Conservation (phyloP, 2,113 vertebrate genomes). For the Menidia beryllina region DNA sequence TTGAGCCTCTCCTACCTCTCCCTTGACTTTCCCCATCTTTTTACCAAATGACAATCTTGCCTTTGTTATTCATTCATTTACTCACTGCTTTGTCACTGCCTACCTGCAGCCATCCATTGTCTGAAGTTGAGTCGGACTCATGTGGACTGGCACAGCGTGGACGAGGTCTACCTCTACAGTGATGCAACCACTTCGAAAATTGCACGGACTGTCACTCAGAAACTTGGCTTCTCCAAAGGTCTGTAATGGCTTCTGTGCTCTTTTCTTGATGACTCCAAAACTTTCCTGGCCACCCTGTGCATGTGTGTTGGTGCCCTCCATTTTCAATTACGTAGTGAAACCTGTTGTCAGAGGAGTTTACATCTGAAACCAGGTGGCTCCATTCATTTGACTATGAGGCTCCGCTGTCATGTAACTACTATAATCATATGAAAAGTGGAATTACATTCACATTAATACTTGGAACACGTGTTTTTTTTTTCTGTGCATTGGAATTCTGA, state of each 20-base stretch:
- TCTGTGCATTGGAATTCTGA: too few species aligned
- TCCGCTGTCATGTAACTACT: too few species aligned
- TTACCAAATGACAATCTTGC: background rate
- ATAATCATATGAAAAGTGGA: too few species aligned
- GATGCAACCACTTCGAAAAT: slow-evolving; percentile 98
- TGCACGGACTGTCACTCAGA: slow-evolving; percentile 94
- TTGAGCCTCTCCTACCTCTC: background rate
- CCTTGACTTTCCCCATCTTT: background rate
- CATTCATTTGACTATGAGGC: too few species aligned
- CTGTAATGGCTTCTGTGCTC: slow-evolving; percentile 41
- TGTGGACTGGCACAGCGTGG: slow-evolving; percentile 96
- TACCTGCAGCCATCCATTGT: slow-evolving; percentile 88
- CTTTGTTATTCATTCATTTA: background rate
- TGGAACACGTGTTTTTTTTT: too few species aligned
- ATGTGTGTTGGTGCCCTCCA: background rate
- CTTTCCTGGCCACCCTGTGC: background rate
- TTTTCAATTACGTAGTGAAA: background rate
- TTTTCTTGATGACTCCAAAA: background rate
- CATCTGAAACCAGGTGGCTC: too few species aligned
- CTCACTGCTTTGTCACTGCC: slow-evolving; percentile 28
- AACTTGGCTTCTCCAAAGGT: slow-evolving; percentile 99
- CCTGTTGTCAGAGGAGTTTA: background rate
- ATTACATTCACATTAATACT: too few species aligned
- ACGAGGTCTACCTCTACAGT: slow-evolving; percentile 98
- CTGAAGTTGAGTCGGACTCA: slow-evolving; percentile 94